Evolutionary conservation across 2,888 invertebrate genomes (phyloP), one percentile per base, ranked within the genome.

Genomic region (Tineola bisselliella): DNA sequence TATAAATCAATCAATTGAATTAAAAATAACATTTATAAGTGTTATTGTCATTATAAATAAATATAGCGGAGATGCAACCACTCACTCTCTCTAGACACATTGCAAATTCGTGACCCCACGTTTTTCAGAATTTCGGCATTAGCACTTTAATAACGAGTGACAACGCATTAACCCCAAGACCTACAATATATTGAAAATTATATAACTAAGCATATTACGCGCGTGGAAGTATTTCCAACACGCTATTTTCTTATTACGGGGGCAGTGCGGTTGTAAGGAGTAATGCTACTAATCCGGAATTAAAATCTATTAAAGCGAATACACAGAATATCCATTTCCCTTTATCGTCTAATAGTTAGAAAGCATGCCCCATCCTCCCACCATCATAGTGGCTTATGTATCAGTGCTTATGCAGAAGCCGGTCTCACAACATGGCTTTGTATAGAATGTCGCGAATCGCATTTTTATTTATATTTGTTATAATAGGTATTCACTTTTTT

Each of bases 361-460:
- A 58, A 58, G 58, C 58, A 58, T 17, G 58, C 25, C 13, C 30
- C 52, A n/a, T 52, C 15, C n/a, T 10, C 13, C 15, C 48, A 48
- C 13, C n/a, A 48, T 10, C 15, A 15, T 3, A 48, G 48, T 48
- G 3, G 48, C 15, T 48, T 38, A 15, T n/a, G 48, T 43, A 43
- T 25, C 38, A 86, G 86, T 86, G 70, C 69, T 73, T 70, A 69
- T 67, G 66, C 71, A 69, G 76, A 75, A 71, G 69, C 76, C 75
- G 75, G 70, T 71, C 70, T 64, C 64, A 69, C 75, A 81, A 75
- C 77, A 86, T 84, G 86, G 72, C 74, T 73, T 56, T 52, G 15
- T 17, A 11, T n/a, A 8, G 5, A 18, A 56, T 30, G 5, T 56
- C 56, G 56, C 18, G 18, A 56, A 25, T 56, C 13, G n/a, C 6